phyloP scores from a whole-genome alignment of 2,113 vertebrate genomes.

The Stigmatopora nigra region DNA sequence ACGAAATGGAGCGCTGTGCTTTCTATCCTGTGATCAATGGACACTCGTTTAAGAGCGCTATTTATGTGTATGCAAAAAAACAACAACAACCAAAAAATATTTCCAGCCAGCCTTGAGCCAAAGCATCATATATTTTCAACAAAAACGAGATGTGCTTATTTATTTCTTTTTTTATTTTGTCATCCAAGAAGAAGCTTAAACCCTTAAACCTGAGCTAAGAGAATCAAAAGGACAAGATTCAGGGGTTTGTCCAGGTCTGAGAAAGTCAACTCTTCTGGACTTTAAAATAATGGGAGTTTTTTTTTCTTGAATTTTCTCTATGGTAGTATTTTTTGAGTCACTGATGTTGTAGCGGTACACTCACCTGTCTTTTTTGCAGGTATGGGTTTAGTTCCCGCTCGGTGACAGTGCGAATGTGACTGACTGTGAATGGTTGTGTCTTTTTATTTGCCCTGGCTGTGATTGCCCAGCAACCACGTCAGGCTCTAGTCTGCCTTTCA shows the following conservation, averaged over 20 bases:
- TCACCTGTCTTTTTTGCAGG: neutral
- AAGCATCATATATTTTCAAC: slow-evolving; percentile 55
- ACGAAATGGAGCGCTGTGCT: slow-evolving; percentile 54
- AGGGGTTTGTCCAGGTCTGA: slow-evolving; percentile 63
- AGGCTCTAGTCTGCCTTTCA: neutral
- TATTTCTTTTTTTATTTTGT: slow-evolving; percentile 62
- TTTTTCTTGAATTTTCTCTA: slow-evolving; percentile 59
- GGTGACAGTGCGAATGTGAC: slow-evolving; percentile 15
- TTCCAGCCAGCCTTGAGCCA: slow-evolving; percentile 63
- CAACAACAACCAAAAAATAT: slow-evolving; percentile 26
- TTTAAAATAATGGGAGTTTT: slow-evolving; percentile 53
- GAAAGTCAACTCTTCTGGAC: slow-evolving; percentile 57
- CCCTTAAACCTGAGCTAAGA: slow-evolving; percentile 70
- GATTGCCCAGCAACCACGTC: neutral
- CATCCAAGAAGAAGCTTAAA: slow-evolving; percentile 63
- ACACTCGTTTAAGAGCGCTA: slow-evolving; percentile 60
- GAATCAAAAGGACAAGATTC: slow-evolving; percentile 64
- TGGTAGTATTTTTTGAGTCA: slow-evolving; percentile 24
- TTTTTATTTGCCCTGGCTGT: slow-evolving; percentile 24
- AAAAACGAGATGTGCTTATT: slow-evolving; percentile 36
- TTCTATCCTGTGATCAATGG: slow-evolving; percentile 63
- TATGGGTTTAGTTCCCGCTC: neutral
- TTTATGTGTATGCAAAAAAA: slow-evolving; percentile 61
- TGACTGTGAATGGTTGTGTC: slow-evolving; percentile 32
- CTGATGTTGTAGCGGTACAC: neutral